A percentile compares a stretch with the other conserved stretches of the same genome.
These are phyloP conservation scores for Crepidodera aurea DNA, from an alignment of 2,888 invertebrate species.

Conservation along the genomic window DNA sequence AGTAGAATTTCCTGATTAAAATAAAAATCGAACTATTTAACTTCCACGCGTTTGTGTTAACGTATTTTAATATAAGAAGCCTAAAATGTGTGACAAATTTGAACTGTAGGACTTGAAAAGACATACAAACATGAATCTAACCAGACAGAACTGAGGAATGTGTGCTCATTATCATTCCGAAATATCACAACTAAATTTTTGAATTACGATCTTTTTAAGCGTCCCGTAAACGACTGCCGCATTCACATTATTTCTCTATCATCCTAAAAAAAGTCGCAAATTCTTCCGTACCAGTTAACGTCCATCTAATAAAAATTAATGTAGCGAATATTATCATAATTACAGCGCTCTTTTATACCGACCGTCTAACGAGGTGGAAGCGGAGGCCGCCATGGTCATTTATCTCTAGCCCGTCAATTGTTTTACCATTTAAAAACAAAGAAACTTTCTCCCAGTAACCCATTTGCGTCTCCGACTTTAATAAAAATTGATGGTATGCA, in stretches of 20 bases:
- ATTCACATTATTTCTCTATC: neutral
- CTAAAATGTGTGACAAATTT: no score
- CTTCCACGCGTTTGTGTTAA: no score
- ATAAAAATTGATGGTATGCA: slow-evolving; percentile 42
- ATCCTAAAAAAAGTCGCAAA: slow-evolving; percentile 18
- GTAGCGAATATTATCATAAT: slow-evolving; percentile 30
- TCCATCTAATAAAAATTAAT: slow-evolving; percentile 30
- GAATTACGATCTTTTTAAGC: no score
- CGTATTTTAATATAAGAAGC: no score
- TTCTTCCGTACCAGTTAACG: slow-evolving; percentile 16
- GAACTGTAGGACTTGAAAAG: no score
- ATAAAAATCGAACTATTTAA: no score
- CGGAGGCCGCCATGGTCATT: slow-evolving; percentile 24
- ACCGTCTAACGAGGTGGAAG: slow-evolving; percentile 19
- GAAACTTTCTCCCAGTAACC: slow-evolving; percentile 30
- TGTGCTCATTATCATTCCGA: no score
- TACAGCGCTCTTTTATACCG: slow-evolving; percentile 20
- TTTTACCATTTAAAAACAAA: slow-evolving; percentile 41
- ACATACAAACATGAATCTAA: no score
- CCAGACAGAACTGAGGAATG: no score
- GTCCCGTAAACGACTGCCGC: slow-evolving; percentile 8
- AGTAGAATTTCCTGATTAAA: no score
- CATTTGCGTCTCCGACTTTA: slow-evolving; percentile 29
- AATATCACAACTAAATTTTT: no score
- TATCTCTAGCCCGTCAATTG: slow-evolving; percentile 36